Conservation (phyloP, 2,113 vertebrate species). For the Pachyramphus minor region DNA sequence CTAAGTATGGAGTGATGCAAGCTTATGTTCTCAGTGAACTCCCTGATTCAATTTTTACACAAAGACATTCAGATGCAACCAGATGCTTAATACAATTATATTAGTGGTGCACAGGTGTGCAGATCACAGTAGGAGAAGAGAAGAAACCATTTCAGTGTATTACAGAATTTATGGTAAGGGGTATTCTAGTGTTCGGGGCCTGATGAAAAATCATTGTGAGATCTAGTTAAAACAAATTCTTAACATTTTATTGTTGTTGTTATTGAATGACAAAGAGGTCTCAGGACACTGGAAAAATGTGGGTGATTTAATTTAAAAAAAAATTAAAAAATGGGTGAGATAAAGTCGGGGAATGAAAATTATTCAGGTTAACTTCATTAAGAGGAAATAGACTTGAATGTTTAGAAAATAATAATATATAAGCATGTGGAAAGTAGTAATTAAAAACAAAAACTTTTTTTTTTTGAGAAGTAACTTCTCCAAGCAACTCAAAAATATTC, state of each 20-base stretch:
- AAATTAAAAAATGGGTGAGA: not conserved
- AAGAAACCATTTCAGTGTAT: not conserved
- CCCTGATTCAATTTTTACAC: constrained; percentile 28
- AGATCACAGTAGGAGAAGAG: not conserved
- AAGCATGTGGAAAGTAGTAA: not conserved
- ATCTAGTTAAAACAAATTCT: not conserved
- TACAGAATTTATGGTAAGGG: not conserved
- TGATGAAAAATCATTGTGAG: not conserved
- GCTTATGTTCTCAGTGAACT: not conserved
- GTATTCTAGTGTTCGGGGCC: not conserved
- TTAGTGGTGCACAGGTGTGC: constrained; percentile 10
- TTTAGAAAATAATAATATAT: not conserved
- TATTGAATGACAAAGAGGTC: not conserved
- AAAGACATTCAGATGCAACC: not conserved
- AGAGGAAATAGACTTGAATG: not conserved
- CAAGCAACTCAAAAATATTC: not conserved
- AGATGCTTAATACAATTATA: constrained; percentile 21
- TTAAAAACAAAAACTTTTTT: not conserved
- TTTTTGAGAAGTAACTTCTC: not conserved
- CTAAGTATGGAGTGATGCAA: not conserved
- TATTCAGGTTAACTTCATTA: not conserved
- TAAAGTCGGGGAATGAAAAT: not conserved
- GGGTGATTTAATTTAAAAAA: fast-evolving
- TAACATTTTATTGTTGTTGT: not conserved
- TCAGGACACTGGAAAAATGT: not conserved